Evolutionary conservation across 1,140 invertebrate species (phyloP), one percentile per base, ranked within the genome.

Genomic region (Drosophila nigrodunni): DNA sequence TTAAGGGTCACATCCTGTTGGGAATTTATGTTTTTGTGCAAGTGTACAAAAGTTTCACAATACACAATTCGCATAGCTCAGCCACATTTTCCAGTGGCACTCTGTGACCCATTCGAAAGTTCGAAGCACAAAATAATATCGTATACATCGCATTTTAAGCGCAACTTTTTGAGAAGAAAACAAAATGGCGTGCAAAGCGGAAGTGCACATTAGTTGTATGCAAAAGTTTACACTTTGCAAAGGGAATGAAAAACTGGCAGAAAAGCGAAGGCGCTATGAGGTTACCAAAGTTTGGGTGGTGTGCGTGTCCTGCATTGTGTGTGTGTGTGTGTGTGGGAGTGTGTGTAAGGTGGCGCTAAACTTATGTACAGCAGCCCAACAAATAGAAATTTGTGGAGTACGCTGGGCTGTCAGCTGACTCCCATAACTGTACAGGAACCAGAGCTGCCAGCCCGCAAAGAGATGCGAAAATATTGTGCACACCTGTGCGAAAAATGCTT

Each of bases 181-280:
- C 81, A 85, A 85, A 85, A 86, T 83, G 74, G 82, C 82, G 78
- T 67, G 73, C 74, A 85, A 85, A 85, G 81, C 82, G 81, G 82
- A 85, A 86, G 81, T 85, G 81, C 81, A 86, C 81, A 85, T 85
- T 85, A 86, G 81, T 85, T 85, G 81, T 85, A 85, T 85, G 81
- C 81, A 85, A 82, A 85, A 85, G 81, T 85, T 85, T 85, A 41
- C 61, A 74, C 65, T 78, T 66, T 72, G 57, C 58, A 69, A 65
- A 68, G 50, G 69, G 77, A 77, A 80, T 58, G 74, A 74, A 66
- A 80, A 85, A 73, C 52, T 37, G 43, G 52, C 73, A 61, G 78
- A 58, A 67, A 46, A 39, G 72, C 55, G 44, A 80, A 64, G 30
- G 15, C 41, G 54, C 47, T 41, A 44, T 37, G 9, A 43, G 15